Evolutionary conservation across 2,888 invertebrate species (phyloP).

Genomic region (Neoitamus cyanurus): DNA sequence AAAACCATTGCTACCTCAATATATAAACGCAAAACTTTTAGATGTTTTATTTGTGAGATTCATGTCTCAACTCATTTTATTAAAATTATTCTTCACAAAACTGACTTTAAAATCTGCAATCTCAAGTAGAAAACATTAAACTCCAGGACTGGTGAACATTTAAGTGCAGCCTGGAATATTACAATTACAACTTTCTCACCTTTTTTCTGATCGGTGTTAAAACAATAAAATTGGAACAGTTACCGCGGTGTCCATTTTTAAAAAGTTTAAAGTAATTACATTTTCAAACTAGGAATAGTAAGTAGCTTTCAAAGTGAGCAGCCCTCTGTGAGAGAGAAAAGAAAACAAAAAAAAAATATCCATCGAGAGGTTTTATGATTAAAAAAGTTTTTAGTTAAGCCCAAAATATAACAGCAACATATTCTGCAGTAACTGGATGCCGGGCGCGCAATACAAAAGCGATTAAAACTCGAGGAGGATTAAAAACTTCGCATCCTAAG

Average conservation of each 20-base stretch:
- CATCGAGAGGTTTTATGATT: constrained; percentile 15
- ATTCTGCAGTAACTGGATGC: neutral
- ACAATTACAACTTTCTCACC: no score
- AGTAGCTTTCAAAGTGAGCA: neutral
- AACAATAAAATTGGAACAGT: no score
- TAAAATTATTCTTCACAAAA: no score
- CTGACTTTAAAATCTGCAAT: no score
- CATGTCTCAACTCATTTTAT: no score
- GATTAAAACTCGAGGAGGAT: constrained; percentile 35
- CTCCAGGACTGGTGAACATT: no score
- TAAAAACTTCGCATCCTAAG: constrained; percentile 36
- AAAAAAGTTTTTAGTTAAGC: constrained; percentile 37
- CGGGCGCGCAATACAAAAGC: constrained; percentile 12
- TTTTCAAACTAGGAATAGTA: neutral
- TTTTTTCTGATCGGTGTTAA: no score
- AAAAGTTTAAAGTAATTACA: neutral
- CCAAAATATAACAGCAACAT: constrained; percentile 10
- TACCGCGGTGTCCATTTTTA: neutral
- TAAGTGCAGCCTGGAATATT: no score
- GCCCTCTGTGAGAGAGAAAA: neutral
- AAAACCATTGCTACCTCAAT: no score
- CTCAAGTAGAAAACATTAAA: no score
- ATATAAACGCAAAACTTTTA: no score
- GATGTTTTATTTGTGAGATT: no score
- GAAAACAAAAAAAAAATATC: neutral